Evolutionary conservation across 2,797 vertebrate species (phyloP).

Genomic region (Mormyrops attenuatus): DNA sequence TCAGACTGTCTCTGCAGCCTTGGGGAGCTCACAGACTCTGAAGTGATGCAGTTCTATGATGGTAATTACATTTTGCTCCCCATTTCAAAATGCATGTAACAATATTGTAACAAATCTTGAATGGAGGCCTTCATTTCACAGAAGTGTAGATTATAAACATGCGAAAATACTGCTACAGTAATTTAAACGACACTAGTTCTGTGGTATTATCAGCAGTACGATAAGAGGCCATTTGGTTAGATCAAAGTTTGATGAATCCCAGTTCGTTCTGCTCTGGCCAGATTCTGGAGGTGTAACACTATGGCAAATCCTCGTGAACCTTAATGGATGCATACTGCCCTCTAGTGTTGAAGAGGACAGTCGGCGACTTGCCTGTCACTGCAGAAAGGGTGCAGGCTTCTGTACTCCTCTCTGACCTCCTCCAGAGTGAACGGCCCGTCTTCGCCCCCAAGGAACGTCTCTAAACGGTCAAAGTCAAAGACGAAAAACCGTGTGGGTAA

Average conservation of each 20-base stretch:
- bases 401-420: constrained; percentile 2
- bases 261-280: neutral
- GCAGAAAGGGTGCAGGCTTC: neutral
- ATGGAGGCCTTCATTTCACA: neutral
- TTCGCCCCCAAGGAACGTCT: neutral
- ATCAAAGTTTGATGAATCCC: constrained; percentile 8
- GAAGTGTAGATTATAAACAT: neutral
- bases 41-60: neutral
- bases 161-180: neutral
- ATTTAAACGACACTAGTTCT: neutral
- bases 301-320: neutral
- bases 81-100: neutral
- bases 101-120: neutral
- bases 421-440: neutral
- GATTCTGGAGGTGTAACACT: neutral
- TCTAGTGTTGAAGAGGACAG: neutral
- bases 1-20: neutral
- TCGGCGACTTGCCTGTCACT: neutral
- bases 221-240: neutral
- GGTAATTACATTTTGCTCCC: neutral
- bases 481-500: neutral
- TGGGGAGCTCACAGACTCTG: neutral
- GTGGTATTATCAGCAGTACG: neutral
- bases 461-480: neutral
- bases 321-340: constrained; percentile 6